phyloP scores from a whole-genome alignment of 2,113 vertebrate genomes.

The Gnathonemus longibarbis region DNA sequence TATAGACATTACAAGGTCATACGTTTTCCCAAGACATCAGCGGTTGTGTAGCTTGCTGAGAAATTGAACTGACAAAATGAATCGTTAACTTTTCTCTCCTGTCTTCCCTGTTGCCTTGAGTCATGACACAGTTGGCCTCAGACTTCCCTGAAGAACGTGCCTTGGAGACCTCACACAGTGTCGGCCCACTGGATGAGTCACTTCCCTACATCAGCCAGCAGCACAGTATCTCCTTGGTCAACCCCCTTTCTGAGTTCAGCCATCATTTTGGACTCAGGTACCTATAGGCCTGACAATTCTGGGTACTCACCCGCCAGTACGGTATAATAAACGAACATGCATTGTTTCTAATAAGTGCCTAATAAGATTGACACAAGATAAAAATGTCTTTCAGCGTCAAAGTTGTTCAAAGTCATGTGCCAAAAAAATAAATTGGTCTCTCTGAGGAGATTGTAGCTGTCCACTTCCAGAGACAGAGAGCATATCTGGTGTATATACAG shows the following conservation, averaged over 20 bases:
- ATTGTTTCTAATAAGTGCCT: background rate
- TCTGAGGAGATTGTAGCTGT: background rate
- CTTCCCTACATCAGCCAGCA: background rate
- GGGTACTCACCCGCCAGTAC: background rate
- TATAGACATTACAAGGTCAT: slow-evolving; percentile 6
- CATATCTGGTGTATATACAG: background rate
- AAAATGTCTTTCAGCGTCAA: background rate
- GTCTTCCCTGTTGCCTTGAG: background rate
- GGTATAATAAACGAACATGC: background rate
- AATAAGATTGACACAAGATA: background rate
- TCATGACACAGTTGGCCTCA: background rate
- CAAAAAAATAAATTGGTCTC: background rate
- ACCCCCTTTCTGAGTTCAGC: background rate
- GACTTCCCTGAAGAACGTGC: background rate
- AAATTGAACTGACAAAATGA: background rate
- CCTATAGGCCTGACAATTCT: background rate
- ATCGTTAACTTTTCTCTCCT: background rate
- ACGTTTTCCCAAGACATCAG: background rate
- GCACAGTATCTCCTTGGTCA: background rate
- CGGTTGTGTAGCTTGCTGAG: background rate
- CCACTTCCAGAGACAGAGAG: background rate
- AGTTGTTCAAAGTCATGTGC: background rate
- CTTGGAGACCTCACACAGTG: background rate
- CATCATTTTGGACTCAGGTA: background rate
- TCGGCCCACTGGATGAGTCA: background rate